A percentile compares a stretch with the other conserved stretches of the same genome.
Conservation (phyloP, 2,888 invertebrate genomes). For the Sesamia inferens region DNA sequence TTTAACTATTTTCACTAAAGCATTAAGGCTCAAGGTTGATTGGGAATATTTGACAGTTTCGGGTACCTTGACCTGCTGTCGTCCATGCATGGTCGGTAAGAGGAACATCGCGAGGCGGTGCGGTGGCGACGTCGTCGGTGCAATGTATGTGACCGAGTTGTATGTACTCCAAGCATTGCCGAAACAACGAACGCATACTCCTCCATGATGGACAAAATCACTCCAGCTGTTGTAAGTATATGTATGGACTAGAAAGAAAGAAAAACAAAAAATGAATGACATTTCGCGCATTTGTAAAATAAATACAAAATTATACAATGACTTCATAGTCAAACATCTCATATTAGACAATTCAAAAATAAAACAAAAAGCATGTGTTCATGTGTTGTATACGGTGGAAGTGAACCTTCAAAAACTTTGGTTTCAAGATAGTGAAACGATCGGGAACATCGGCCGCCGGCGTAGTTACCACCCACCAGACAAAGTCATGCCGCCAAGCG, state of each 20-base stretch:
- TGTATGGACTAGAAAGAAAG: neutral
- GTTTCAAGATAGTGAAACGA: too few species aligned
- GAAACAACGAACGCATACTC: constrained; percentile 91
- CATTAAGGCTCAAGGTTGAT: too few species aligned
- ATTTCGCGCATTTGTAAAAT: neutral
- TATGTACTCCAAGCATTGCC: constrained; percentile 91
- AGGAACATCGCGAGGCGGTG: constrained; percentile 90
- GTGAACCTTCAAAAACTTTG: too few species aligned
- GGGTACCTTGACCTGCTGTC: too few species aligned
- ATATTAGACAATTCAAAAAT: neutral
- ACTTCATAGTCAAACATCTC: neutral
- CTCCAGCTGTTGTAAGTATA: constrained; percentile 89
- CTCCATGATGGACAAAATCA: constrained; percentile 92
- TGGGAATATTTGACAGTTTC: too few species aligned
- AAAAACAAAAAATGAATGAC: neutral
- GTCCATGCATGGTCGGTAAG: too few species aligned
- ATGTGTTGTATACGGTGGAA: too few species aligned
- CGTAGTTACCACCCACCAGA: too few species aligned
- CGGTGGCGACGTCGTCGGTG: constrained; percentile 89
- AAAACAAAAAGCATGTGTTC: too few species aligned
- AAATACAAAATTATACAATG: neutral
- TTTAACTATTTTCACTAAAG: too few species aligned
- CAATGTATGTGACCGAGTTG: constrained; percentile 92
- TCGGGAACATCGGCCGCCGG: too few species aligned
- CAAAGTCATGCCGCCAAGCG: too few species aligned